Percentiles rank a stretch among this genome's conserved stretches.
phyloP scores from a whole-genome alignment of 2,888 invertebrate species.

The Pantelozetes paolii region DNA sequence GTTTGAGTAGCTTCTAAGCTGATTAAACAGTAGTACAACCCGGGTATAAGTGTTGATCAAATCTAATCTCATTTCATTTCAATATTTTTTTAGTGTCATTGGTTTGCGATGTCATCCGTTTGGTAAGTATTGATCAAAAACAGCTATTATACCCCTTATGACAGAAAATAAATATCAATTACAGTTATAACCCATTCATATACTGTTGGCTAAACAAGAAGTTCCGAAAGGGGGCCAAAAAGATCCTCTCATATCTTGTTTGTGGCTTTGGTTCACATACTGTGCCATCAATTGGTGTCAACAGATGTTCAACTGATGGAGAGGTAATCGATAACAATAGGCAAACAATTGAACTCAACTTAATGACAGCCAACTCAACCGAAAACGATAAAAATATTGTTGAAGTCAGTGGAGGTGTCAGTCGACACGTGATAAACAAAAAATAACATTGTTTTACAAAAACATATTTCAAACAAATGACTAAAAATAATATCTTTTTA shows the following conservation, averaged over 20 bases:
- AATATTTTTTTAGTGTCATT: conserved; percentile 16
- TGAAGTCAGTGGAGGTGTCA: too few species aligned
- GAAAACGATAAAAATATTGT: neutral
- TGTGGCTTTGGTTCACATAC: neutral
- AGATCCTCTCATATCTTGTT: neutral
- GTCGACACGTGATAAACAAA: too few species aligned
- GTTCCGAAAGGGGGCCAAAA: conserved; percentile 7
- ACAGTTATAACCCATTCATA: neutral
- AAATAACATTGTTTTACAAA: too few species aligned
- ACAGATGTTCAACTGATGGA: neutral
- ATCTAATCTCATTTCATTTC: neutral
- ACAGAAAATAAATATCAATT: too few species aligned
- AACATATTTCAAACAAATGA: too few species aligned
- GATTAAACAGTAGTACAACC: too few species aligned
- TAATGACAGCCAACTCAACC: neutral
- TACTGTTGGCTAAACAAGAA: conserved; percentile 21
- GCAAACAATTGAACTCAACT: neutral
- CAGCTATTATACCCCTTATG: neutral
- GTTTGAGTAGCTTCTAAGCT: too few species aligned
- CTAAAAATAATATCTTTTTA: too few species aligned
- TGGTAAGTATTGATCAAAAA: neutral
- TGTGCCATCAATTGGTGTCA: neutral
- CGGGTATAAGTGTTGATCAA: too few species aligned
- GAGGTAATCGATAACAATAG: neutral
- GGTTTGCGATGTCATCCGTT: conserved; percentile 33